Evolutionary conservation across 2,888 invertebrate genomes (phyloP), one percentile per base, ranked within the genome.

Genomic region (Xylota segnis): DNA sequence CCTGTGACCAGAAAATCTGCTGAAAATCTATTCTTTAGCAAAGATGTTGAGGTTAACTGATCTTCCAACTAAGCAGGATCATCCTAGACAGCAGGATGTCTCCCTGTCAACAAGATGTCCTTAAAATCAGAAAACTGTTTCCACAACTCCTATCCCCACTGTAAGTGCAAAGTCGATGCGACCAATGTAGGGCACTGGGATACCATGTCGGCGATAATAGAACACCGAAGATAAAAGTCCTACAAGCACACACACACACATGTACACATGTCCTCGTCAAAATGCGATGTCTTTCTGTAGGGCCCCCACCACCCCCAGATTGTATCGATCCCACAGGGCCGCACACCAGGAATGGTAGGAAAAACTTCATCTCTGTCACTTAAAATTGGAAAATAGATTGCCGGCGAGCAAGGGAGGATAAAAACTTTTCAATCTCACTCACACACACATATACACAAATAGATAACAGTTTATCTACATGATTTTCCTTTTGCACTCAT

Each of bases 311-410:
- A 3, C 29, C 9, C 59, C 7, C 10, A 18, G 12, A 37, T 59
- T 14, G 18, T 18, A 63, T 74, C 10, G 74, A 79, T 68, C 68
- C 50, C 34, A 29, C 16, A 74, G 56, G 65, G 72, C 61, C 40
- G 32, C n/a, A 63, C 66, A 63, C n/a, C 50, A 12, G 50, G 43
- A 52, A 59, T 52, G 50, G 14, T 52, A 29, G 12, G 34, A 34
- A 34, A 84, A 84, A 63, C 75, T 81, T 68, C 16, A 47, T 74
- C 7, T 61, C 23, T 74, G 72, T 83, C 74, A 83, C 84, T 84
- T 81, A 43, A 70, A 81, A 75, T 70, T 81, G 75, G 37, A 75
- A 82, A 70, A 79, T 74, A 37, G 45, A 72, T 66, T 72, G 43
- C 34, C 43, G 76, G 34, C 37, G 18, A 32, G 43, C 27, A 52